Conservation (phyloP, 2,888 invertebrate species). For the Chelonus formosanus region DNA sequence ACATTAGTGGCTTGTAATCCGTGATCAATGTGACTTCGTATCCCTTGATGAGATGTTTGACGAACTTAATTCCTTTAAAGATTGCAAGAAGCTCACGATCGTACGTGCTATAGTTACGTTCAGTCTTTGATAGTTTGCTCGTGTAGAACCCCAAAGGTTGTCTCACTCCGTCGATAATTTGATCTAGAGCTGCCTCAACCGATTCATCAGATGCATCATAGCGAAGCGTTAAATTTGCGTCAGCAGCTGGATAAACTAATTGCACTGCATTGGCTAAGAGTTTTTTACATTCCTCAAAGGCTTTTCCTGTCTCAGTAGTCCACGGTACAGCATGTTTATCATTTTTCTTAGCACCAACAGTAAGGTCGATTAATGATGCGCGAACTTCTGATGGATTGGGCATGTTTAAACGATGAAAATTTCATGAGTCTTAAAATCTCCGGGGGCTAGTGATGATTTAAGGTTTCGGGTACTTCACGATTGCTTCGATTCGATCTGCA, state of each 20-base stretch:
- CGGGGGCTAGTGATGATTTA: conserved; percentile 29
- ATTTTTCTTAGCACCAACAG: conserved; percentile 21
- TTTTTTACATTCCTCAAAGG: too few species aligned
- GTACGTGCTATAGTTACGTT: conserved; percentile 53
- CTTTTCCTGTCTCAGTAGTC: conserved; percentile 31
- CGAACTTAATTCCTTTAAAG: conserved; percentile 55
- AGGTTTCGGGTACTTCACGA: conserved; percentile 46
- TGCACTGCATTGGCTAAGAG: too few species aligned
- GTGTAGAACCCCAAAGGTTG: too few species aligned
- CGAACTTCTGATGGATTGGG: conserved; percentile 19
- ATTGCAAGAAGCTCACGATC: conserved; percentile 60
- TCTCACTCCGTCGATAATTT: too few species aligned
- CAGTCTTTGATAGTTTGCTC: too few species aligned
- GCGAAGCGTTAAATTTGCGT: too few species aligned
- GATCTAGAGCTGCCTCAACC: too few species aligned
- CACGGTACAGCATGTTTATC: conserved; percentile 26
- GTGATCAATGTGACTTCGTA: conserved; percentile 36
- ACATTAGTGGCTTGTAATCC: conserved; percentile 37
- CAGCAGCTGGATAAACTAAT: too few species aligned
- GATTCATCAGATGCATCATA: too few species aligned
- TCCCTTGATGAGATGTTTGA: conserved; percentile 59
- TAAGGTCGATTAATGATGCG: conserved; percentile 5
- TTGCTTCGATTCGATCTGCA: conserved; percentile 45
- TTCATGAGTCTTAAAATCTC: neutral
- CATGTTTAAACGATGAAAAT: neutral